Conservation (phyloP, 2,888 invertebrate genomes). For the Helicoverpa assulta region DNA sequence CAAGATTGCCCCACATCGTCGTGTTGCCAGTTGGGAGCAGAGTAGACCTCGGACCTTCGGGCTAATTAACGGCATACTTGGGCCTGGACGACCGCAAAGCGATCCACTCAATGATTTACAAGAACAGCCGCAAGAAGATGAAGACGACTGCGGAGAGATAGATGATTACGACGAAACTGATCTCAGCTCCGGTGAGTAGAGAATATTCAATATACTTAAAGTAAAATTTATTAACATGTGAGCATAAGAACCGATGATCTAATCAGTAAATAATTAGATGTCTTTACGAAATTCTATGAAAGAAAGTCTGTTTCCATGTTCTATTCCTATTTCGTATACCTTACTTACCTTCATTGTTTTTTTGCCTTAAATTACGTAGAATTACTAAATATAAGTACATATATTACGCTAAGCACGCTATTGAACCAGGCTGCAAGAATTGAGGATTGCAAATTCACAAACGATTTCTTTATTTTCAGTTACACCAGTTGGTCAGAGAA, state of each 20-base stretch:
- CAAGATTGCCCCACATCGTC: conserved; percentile 83
- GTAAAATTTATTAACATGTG: too few species aligned
- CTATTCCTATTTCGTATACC: too few species aligned
- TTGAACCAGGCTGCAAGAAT: too few species aligned
- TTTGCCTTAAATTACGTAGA: too few species aligned
- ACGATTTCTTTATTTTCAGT: conserved; percentile 65
- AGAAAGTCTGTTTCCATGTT: too few species aligned
- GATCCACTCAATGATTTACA: conserved; percentile 70
- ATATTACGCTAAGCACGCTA: too few species aligned
- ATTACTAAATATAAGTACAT: too few species aligned
- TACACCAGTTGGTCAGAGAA: conserved; percentile 62
- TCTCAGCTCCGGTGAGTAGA: conserved; percentile 80
- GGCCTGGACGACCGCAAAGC: conserved; percentile 65
- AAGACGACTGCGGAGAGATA: conserved; percentile 84
- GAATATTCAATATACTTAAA: neutral
- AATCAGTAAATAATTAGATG: too few species aligned
- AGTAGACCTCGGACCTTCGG: conserved; percentile 77
- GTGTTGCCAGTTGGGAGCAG: conserved; percentile 65
- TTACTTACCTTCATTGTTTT: too few species aligned
- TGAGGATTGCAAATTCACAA: neutral
- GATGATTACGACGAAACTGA: conserved; percentile 87
- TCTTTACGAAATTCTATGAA: too few species aligned
- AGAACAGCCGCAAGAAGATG: conserved; percentile 80
- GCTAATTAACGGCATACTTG: conserved; percentile 75
- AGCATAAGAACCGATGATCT: too few species aligned